These are phyloP conservation scores for Aphodius granarius DNA, from an alignment of 2,888 invertebrate species.

Conservation along the genomic window DNA sequence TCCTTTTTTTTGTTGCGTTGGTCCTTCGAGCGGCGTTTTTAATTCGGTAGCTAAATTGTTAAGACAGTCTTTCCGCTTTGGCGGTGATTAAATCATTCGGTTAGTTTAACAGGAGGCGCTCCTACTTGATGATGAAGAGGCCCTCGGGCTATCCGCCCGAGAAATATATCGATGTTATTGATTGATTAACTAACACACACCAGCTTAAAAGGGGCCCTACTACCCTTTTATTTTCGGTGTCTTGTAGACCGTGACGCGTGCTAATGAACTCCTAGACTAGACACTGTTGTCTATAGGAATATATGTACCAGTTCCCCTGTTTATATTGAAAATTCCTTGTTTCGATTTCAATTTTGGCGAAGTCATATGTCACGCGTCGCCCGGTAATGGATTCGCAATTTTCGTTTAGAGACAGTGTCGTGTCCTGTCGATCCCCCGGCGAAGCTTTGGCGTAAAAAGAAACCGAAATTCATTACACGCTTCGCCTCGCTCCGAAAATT, in stretches of 20 bases:
- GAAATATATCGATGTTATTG: conserved; percentile 51
- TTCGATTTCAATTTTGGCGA: neutral
- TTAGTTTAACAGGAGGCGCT: conserved; percentile 54
- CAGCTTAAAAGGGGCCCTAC: no score
- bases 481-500: conserved; percentile 53
- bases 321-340: neutral
- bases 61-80: conserved; percentile 54
- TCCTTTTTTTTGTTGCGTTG: neutral
- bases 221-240: conserved; percentile 33
- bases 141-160: conserved; percentile 42
- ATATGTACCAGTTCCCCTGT: no score
- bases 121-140: conserved; percentile 44
- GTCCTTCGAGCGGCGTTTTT: conserved; percentile 38
- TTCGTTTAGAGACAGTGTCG: neutral
- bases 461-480: conserved; percentile 54
- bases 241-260: conserved; percentile 12
- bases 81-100: conserved; percentile 55
- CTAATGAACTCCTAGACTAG: neutral
- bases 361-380: neutral
- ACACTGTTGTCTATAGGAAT: no score
- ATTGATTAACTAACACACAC: conserved; percentile 56
- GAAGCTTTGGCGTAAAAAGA: conserved; percentile 39
- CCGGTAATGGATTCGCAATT: neutral
- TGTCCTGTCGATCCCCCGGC: neutral
- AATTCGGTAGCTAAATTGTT: conserved; percentile 55